phyloP scores from a whole-genome alignment of 2,797 vertebrate species.

The Caiman crocodilus region DNA sequence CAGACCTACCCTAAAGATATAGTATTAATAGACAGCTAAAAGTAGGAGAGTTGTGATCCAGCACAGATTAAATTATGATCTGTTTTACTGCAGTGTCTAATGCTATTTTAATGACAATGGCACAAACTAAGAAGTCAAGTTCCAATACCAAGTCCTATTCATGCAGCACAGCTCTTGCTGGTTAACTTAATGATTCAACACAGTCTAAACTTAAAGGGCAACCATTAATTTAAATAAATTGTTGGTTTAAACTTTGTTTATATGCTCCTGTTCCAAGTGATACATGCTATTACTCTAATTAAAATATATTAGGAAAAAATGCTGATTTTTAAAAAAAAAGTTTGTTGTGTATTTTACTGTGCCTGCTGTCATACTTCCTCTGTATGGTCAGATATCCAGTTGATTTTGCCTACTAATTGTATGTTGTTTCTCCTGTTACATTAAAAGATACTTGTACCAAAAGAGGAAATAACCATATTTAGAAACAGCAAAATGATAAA shows the following conservation, averaged over 20 bases:
- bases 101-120: not conserved
- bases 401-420: not conserved
- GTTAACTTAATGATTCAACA: not conserved
- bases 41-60: not conserved
- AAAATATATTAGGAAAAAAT: no score
- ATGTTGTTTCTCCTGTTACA: not conserved
- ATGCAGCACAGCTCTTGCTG: not conserved
- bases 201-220: constrained; percentile 1
- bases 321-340: not conserved
- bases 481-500: not conserved
- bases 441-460: no score
- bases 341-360: not conserved
- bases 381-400: not conserved
- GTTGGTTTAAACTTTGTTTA: not conserved
- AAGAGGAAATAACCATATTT: not conserved
- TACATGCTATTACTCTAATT: not conserved
- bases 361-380: not conserved
- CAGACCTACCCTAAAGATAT: not conserved
- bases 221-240: constrained; percentile 10
- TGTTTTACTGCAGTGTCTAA: not conserved
- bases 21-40: constrained; percentile 24
- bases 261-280: not conserved
- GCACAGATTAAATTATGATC: not conserved
- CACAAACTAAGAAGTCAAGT: not conserved
- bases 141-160: not conserved